Base-by-base conservation (phyloP, 2,113 vertebrate species). In the Tragelaphus buxtoni region DNA sequence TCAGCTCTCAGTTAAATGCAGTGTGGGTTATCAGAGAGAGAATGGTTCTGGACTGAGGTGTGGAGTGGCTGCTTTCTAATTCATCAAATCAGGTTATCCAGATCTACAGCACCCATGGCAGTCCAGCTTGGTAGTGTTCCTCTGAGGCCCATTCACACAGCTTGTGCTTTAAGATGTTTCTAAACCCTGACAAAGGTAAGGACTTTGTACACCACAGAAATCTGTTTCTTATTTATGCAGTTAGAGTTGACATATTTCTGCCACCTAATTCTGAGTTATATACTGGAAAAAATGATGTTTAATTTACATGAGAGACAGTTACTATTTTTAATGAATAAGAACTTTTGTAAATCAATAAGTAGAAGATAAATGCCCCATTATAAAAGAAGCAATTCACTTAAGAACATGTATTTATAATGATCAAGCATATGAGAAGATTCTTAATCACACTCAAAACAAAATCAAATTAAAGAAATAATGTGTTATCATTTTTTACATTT, bases 321-420 rank as follows among this genome's bases (percentile, higher is more conserved):
- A 81, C 61, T 58, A 76, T 90, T 76, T 92, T 82, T 92, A 96
- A 47, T 55, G 45, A 89, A 83, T 58, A 79, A 88, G 42, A 83
- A 72, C 45, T 79, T 88, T 22, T n/a, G 26, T 76, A 94, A 96
- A 84, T 88, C 45, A 88, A 51, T 92, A 49, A 58, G 24, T 17
- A 32, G 81, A 77, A 72, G 69, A 88, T 58, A 45, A 96, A 88
- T 89, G 30, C 5, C 18, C 18, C n/a, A 63, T 80, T 90, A 92
- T n/a, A 56, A 88, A 83, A 94, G 24, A 63, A 63, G 39, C 17
- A 49, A 90, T 90, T 94, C 45, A 83, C 42, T 84, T 89, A 94
- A 92, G 47, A 92, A 92, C 28, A 56, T 61, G 45, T 61, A 92
- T 94, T 94, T 92, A 56, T 65, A 94, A 86, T 58, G 22, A 86